phyloP scores from a whole-genome alignment of 1,140 invertebrate genomes.

The Drosophila guanche region DNA sequence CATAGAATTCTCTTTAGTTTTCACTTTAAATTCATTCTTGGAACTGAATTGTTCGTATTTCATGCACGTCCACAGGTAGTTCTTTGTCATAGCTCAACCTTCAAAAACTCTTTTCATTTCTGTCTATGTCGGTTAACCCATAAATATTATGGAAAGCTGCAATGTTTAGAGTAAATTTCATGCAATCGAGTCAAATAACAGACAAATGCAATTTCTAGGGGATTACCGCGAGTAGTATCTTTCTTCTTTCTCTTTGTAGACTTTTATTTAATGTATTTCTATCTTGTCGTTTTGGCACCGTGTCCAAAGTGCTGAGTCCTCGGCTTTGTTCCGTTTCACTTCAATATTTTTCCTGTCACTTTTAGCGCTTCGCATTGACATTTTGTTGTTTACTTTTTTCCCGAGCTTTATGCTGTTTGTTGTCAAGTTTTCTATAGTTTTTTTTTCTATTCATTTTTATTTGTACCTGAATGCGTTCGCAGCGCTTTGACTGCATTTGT shows the following conservation, averaged over 20 bases:
- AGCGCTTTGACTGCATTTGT: conserved; percentile 58
- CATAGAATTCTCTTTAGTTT: too few relatives aligned
- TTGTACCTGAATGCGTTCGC: conserved; percentile 25
- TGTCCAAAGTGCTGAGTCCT: neutral
- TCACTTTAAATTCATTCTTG: too few relatives aligned
- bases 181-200: too few relatives aligned
- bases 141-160: too few relatives aligned
- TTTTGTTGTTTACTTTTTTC: conserved; percentile 20
- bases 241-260: neutral
- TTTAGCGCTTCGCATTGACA: conserved; percentile 43
- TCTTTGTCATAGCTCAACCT: neutral
- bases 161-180: too few relatives aligned
- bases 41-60: too few relatives aligned
- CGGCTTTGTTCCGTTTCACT: conserved; percentile 32
- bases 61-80: too few relatives aligned
- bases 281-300: neutral
- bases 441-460: neutral
- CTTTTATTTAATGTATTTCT: conserved; percentile 21
- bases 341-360: conserved; percentile 40
- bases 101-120: conserved; percentile 2
- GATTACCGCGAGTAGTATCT: too few relatives aligned
- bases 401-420: neutral
- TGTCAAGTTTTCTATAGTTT: conserved; percentile 27
- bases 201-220: too few relatives aligned
- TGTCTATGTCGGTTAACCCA: neutral